These are phyloP conservation scores for Pollenia amentaria DNA, from an alignment of 2,888 invertebrate species.

Conservation along the genomic window DNA sequence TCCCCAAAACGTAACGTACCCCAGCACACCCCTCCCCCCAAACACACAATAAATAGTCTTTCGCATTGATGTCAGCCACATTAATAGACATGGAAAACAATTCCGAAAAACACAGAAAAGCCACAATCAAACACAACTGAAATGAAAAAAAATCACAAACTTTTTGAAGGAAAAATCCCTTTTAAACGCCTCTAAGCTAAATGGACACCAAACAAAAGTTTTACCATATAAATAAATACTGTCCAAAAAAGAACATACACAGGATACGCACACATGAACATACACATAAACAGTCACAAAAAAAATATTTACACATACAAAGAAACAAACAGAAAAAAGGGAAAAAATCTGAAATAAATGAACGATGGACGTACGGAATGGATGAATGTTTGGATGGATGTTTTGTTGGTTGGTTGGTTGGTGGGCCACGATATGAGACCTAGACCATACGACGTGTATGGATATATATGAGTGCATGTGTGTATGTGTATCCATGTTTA, in stretches of 20 bases:
- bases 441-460: not conserved
- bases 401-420: conserved; percentile 10
- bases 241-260: conserved; percentile 60
- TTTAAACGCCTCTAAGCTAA: conserved; percentile 68
- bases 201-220: conserved; percentile 70
- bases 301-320: conserved; percentile 43
- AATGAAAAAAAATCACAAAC: conserved; percentile 26
- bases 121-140: conserved; percentile 59
- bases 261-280: conserved; percentile 42
- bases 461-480: not conserved
- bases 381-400: conserved; percentile 45
- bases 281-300: conserved; percentile 62
- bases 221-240: conserved; percentile 65
- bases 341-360: conserved; percentile 58
- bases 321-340: conserved; percentile 23
- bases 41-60: conserved; percentile 52
- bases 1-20: conserved; percentile 1
- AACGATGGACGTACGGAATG: conserved; percentile 29
- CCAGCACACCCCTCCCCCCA: conserved; percentile 3
- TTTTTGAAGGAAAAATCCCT: conserved; percentile 59
- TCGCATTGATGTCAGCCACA: conserved; percentile 62
- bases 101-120: conserved; percentile 60
- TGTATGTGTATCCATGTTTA: conserved; percentile 53
- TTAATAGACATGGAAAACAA: conserved; percentile 67
- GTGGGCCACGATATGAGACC: conserved; percentile 37